Evolutionary conservation across 2,888 invertebrate genomes (phyloP), one percentile per base, ranked within the genome.

Genomic region (Chironomus tentans): DNA sequence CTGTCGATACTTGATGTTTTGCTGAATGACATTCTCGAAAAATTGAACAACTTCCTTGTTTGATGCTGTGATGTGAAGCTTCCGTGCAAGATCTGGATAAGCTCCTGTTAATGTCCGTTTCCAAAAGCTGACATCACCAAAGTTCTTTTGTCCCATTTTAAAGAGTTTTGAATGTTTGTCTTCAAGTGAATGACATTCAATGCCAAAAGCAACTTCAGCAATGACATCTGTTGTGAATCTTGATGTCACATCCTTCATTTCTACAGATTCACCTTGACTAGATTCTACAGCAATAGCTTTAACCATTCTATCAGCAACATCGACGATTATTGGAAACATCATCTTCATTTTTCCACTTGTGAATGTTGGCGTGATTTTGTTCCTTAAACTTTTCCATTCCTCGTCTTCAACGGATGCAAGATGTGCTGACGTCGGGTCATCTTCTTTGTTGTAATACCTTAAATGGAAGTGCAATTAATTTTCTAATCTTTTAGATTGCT

Each of bases 301-400:
- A 4, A 70, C 15, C 5, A 78, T 72, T 48, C 76, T 68, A 10
- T 78, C 73, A 0, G 80, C 80, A 2, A 81, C 80, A n/a, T 79
- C 77, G 2, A 81, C 46, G 10, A 83, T 76, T 0, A 79, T 79
- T 24, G 50, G 18, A 0, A 81, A 77, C 74, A 83, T 79, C 28
- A 80, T 80, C 4, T 79, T 78, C 72, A 82, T 77, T 76, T 82
- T 81, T n/a, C 77, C 78, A 4, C 77, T 76, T 4, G 77, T 77
- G 68, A 79, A 79, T 12, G 78, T 78, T 7, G 78, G 78, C 15
- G 77, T 75, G 7, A 79, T 68, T 76, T 78, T 78, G 18, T 72
- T 28, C 24, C 79, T 48, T 13, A 78, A 73, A 5, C 13, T 56
- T 47, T 76, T 77, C 79, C 79, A 79, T 76, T 78, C 77, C 21